phyloP scores from a whole-genome alignment of 2,113 vertebrate genomes.

The Penelope pileata region DNA sequence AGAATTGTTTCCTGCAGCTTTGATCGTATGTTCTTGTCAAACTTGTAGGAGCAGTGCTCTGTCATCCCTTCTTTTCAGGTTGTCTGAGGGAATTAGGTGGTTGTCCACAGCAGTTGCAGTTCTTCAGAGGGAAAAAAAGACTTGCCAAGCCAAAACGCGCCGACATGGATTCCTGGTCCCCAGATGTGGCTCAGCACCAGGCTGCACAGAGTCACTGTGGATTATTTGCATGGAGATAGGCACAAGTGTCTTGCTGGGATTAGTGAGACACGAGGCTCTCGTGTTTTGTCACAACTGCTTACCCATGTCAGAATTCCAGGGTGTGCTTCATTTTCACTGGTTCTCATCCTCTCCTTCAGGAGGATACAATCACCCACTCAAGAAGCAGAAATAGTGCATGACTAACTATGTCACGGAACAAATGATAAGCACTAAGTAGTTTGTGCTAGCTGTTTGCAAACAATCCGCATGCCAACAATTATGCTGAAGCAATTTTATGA shows the following conservation, averaged over 20 bases:
- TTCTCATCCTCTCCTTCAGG: constrained; percentile 46
- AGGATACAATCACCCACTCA: constrained; percentile 62
- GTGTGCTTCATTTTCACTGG: neutral
- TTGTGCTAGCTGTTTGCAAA: constrained; percentile 68
- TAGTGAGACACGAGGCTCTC: neutral
- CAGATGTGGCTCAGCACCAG: constrained; percentile 14
- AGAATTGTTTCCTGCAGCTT: neutral
- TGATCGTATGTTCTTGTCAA: neutral
- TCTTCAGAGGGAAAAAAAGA: neutral
- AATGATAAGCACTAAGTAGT: constrained; percentile 64
- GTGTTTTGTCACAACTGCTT: neutral
- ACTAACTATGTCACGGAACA: constrained; percentile 54
- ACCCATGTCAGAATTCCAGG: neutral
- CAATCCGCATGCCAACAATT: constrained; percentile 45
- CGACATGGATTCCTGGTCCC: neutral
- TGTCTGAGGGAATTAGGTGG: constrained; percentile 28
- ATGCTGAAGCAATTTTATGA: constrained; percentile 33
- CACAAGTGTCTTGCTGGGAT: neutral
- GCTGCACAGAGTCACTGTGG: neutral
- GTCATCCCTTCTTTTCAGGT: neutral
- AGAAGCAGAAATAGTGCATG: constrained; percentile 58
- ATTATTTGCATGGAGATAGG: neutral
- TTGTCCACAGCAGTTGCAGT: constrained; percentile 22
- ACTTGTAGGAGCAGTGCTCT: neutral
- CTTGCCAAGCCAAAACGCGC: neutral